These are phyloP conservation scores for Netelia inedita DNA, from an alignment of 2,888 invertebrate species.

Conservation along the genomic window DNA sequence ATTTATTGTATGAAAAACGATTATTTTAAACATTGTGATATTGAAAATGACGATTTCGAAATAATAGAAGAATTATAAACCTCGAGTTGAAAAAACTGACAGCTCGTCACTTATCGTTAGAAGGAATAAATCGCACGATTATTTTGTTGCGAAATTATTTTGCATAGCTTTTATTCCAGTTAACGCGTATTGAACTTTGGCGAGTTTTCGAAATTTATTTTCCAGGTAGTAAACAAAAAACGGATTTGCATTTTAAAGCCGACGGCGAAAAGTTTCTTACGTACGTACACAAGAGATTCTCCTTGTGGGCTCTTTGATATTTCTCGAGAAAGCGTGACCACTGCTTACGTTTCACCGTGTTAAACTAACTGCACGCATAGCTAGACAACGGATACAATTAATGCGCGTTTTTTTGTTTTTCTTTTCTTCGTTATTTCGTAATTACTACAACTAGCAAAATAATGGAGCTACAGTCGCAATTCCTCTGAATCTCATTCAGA, in stretches of 20 bases:
- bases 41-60: no score
- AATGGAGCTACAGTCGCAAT: not conserved
- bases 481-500: no score
- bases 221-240: not conserved
- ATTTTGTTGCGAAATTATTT: no score
- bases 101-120: no score
- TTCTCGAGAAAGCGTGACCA: slow-evolving; percentile 77
- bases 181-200: no score
- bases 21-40: no score
- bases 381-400: slow-evolving; percentile 54
- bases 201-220: not conserved
- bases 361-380: slow-evolving; percentile 45
- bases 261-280: slow-evolving; percentile 7
- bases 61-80: no score
- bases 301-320: slow-evolving; percentile 28
- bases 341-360: slow-evolving; percentile 58
- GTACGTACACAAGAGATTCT: not conserved
- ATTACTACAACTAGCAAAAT: slow-evolving; percentile 36
- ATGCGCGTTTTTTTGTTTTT: slow-evolving; percentile 40
- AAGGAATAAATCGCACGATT: no score
- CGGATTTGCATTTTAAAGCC: not conserved
- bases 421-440: slow-evolving; percentile 37
- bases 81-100: no score
- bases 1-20: no score
- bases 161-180: no score